Percentiles rank a stretch among this genome's conserved stretches.
phyloP scores from a whole-genome alignment of 2,113 vertebrate genomes.

The Odocoileus virginianus region DNA sequence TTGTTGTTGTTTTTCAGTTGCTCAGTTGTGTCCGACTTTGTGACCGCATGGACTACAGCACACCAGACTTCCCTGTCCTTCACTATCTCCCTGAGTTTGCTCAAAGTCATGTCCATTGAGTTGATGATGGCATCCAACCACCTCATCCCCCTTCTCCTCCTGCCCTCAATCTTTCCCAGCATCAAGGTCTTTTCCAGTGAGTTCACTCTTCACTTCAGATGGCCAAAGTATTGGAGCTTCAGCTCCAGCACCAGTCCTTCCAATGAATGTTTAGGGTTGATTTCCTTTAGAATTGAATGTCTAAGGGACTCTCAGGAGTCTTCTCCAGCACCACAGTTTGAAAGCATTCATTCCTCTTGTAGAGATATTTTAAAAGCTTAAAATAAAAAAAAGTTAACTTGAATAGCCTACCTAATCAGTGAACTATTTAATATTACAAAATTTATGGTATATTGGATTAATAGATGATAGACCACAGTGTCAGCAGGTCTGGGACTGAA shows the following conservation, averaged over 20 bases:
- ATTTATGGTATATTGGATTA: neutral
- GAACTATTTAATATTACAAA: neutral
- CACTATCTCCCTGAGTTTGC: neutral
- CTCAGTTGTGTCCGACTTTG: neutral
- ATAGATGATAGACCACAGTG: neutral
- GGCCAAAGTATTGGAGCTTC: neutral
- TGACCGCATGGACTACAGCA: neutral
- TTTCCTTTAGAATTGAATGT: neutral
- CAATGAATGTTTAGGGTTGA: neutral
- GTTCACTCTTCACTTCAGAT: neutral
- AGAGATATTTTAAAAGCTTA: neutral
- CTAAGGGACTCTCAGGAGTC: neutral
- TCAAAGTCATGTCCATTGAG: neutral
- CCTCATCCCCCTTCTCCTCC: neutral
- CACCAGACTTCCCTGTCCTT: neutral
- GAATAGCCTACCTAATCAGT: too few relatives aligned
- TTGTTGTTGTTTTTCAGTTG: neutral
- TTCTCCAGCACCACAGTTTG: neutral
- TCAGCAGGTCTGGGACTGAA: neutral
- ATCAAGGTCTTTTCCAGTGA: neutral
- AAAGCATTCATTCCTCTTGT: neutral
- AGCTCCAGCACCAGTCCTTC: neutral
- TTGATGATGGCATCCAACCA: neutral
- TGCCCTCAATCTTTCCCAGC: neutral
- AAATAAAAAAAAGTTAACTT: neutral